Conservation (phyloP, 1,140 invertebrate species). For the Bombyx mandarina region DNA sequence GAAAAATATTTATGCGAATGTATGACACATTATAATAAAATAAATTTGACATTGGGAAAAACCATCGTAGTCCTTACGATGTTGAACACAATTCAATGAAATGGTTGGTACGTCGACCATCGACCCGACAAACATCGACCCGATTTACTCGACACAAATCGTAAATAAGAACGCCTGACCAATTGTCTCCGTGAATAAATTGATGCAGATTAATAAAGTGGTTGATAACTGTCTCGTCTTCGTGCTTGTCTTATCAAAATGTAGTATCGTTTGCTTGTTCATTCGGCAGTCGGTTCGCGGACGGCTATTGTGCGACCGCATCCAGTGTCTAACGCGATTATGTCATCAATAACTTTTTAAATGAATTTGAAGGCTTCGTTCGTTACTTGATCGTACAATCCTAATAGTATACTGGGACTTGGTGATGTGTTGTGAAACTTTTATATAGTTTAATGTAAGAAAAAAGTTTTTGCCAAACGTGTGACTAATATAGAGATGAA, state of each 20-base stretch:
- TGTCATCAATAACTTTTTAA: too few species aligned
- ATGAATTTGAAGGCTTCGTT: too few species aligned
- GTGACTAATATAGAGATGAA: slow-evolving; percentile 52
- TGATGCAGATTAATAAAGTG: slow-evolving; percentile 63
- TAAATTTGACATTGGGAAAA: too few species aligned
- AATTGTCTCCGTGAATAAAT: slow-evolving; percentile 59
- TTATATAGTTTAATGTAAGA: too few species aligned
- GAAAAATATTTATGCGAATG: too few species aligned
- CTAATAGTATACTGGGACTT: too few species aligned
- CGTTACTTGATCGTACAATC: too few species aligned
- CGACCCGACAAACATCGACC: slow-evolving; percentile 2
- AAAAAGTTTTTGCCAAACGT: slow-evolving; percentile 14
- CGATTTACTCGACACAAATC: slow-evolving; percentile 1
- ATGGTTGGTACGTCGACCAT: not conserved
- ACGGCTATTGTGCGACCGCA: slow-evolving; percentile 29
- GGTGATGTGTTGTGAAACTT: too few species aligned
- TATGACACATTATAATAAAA: too few species aligned
- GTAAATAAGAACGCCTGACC: slow-evolving; percentile 8
- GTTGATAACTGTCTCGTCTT: slow-evolving; percentile 38
- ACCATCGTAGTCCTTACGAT: too few species aligned
- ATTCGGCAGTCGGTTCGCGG: slow-evolving; percentile 35
- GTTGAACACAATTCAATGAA: not conserved
- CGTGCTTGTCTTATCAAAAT: slow-evolving; percentile 45
- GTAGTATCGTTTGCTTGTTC: slow-evolving; percentile 38
- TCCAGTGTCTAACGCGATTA: not conserved